Conservation (phyloP, 2,888 invertebrate species). For the Apeira syringaria region DNA sequence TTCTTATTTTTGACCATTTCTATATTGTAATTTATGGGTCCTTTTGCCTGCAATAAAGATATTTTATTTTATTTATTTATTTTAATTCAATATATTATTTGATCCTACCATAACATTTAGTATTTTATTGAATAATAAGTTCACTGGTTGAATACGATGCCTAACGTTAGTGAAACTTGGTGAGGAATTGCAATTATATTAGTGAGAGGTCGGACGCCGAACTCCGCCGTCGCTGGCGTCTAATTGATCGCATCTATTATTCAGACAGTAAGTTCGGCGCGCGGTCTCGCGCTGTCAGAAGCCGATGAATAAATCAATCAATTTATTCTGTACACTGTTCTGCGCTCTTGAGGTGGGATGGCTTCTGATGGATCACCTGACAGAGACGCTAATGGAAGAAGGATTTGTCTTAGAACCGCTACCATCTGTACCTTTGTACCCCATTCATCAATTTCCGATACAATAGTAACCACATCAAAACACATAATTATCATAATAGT, state of each 20-base stretch:
- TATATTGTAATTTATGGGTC: too few species aligned
- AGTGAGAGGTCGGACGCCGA: slow-evolving; percentile 42
- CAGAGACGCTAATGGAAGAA: neutral
- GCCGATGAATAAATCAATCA: slow-evolving; percentile 46
- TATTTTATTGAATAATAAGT: too few species aligned
- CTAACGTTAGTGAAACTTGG: slow-evolving; percentile 43
- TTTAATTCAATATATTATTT: too few species aligned
- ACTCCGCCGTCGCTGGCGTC: slow-evolving; percentile 46
- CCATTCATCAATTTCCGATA: too few species aligned
- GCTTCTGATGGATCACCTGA: slow-evolving; percentile 2
- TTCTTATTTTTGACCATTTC: too few species aligned
- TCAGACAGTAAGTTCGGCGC: slow-evolving; percentile 53
- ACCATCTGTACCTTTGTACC: too few species aligned
- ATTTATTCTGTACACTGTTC: slow-evolving; percentile 33
- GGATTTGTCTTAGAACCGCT: too few species aligned
- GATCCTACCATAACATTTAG: too few species aligned
- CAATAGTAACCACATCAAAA: too few species aligned
- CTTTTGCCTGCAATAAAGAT: too few species aligned
- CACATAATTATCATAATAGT: too few species aligned
- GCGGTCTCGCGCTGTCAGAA: slow-evolving; percentile 42
- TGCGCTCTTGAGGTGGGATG: slow-evolving; percentile 15
- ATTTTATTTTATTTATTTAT: too few species aligned
- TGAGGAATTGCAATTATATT: slow-evolving; percentile 60
- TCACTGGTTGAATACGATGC: slow-evolving; percentile 27
- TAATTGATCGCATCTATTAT: slow-evolving; percentile 75